Percentiles rank a stretch among this genome's conserved stretches.
These are phyloP conservation scores for Herpetotheres cachinnans DNA, from an alignment of 2,113 vertebrate species.

Conservation along the genomic window DNA sequence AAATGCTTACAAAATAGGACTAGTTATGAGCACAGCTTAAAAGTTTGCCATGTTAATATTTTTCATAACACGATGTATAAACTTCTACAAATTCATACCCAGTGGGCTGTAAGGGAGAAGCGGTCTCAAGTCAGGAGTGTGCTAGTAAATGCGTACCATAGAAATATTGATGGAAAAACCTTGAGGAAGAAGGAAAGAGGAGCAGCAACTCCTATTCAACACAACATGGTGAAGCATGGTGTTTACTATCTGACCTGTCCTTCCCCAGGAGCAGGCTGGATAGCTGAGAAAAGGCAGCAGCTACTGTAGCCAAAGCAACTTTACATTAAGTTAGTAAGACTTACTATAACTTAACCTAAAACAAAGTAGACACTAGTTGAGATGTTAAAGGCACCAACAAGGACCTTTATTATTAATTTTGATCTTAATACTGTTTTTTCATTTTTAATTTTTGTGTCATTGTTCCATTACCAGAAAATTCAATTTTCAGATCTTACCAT, in stretches of 20 bases:
- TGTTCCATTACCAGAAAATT: neutral
- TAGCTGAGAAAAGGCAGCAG: neutral
- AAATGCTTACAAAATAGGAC: neutral
- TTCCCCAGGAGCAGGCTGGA: neutral
- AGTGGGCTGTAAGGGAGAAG: neutral
- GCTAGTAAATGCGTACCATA: neutral
- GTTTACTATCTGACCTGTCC: neutral
- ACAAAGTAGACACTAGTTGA: neutral
- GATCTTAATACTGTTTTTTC: neutral
- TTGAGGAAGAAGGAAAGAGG: neutral
- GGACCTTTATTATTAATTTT: neutral
- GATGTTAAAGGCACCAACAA: neutral
- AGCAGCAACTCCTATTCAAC: neutral
- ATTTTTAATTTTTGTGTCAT: neutral
- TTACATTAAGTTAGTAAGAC: neutral
- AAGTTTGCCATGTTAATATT: neutral
- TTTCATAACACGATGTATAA: accelerated
- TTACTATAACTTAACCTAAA: neutral
- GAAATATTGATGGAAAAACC: neutral
- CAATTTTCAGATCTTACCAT: neutral
- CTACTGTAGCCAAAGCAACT: neutral
- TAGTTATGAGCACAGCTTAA: neutral
- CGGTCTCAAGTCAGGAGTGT: neutral
- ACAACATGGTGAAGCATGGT: neutral
- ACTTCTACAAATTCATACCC: neutral